A percentile compares a stretch with the other conserved stretches of the same genome.
phyloP scores from a whole-genome alignment of 2,888 invertebrate species.

The Amphipoea oculea region DNA sequence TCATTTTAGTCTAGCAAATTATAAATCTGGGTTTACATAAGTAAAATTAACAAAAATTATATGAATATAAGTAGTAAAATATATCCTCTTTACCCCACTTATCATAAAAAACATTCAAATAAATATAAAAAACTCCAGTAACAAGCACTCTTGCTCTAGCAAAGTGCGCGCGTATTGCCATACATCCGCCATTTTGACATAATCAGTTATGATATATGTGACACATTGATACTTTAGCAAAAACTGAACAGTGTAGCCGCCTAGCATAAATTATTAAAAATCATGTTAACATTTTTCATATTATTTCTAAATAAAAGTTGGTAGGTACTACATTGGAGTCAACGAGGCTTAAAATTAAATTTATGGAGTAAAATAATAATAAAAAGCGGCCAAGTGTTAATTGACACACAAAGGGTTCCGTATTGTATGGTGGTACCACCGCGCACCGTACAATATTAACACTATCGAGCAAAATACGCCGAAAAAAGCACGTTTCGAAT shows the following conservation, averaged over 20 bases:
- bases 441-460: background rate
- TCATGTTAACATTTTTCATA: conserved; percentile 19
- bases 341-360: conserved; percentile 5
- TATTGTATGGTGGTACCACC: background rate
- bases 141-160: conserved; percentile 17
- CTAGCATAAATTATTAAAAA: conserved; percentile 44
- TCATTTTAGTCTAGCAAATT: background rate
- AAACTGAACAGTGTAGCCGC: conserved; percentile 38
- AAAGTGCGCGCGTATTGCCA: conserved; percentile 19
- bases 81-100: background rate
- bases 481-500: background rate
- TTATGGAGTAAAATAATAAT: conserved; percentile 6
- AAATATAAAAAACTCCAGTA: conserved; percentile 32
- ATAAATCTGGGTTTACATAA: background rate
- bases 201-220: conserved; percentile 57
- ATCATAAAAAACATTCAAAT: conserved; percentile 30
- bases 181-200: conserved; percentile 54
- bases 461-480: background rate
- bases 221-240: conserved; percentile 53
- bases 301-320: conserved; percentile 22
- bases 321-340: background rate
- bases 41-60: conserved; percentile 4
- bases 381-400: background rate
- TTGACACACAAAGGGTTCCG: background rate
- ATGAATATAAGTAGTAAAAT: background rate